Conservation (phyloP, 2,888 invertebrate species). For the Drosophila acutilabella region DNA sequence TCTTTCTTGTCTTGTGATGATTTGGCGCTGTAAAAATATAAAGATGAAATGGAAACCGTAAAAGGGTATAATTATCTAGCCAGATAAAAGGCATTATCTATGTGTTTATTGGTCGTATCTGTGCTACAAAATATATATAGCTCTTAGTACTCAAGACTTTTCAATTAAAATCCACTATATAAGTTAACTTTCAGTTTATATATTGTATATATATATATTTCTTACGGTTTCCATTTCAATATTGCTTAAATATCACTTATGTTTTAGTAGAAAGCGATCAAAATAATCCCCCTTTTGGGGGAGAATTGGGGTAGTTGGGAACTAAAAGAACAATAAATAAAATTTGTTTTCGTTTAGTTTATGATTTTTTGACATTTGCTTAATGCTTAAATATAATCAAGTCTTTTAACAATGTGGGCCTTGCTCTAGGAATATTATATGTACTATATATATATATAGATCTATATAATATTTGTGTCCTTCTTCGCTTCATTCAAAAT, state of each 20-base stretch:
- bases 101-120: background rate
- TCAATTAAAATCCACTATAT: background rate
- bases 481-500: conserved; percentile 35
- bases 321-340: conserved; percentile 62
- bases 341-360: conserved; percentile 40
- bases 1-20: conserved; percentile 4
- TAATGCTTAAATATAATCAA: conserved; percentile 78
- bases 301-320: conserved; percentile 1
- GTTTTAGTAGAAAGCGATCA: conserved; percentile 51
- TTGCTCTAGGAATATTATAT: conserved; percentile 66
- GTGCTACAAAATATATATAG: background rate
- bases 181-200: background rate
- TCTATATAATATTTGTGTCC: conserved; percentile 30
- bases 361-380: conserved; percentile 33
- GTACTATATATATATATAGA: conserved; percentile 10
- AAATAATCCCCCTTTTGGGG: background rate
- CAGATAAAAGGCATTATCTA: background rate
- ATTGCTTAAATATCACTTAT: conserved; percentile 55
- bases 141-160: background rate
- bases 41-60: conserved; percentile 36
- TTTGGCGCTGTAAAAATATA: background rate
- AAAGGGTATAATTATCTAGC: background rate
- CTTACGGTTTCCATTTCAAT: conserved; percentile 38
- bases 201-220: conserved; percentile 15
- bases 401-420: conserved; percentile 80